Base-by-base conservation (phyloP, 2,797 vertebrate species). In the Tarsius wallacei region DNA sequence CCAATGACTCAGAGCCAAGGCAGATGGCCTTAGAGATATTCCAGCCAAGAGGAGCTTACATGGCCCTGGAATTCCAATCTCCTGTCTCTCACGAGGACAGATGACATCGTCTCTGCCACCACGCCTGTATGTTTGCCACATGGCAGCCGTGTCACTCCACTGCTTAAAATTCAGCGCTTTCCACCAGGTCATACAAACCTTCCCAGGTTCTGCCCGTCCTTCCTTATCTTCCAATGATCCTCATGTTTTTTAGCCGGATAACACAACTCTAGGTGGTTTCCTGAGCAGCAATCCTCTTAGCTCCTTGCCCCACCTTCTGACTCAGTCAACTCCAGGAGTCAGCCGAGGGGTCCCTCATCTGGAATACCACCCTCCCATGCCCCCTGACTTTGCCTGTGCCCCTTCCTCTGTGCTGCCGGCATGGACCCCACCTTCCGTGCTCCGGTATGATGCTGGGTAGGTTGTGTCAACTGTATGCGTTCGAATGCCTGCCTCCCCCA, bases 281-380 rank as follows among this genome's bases (percentile, higher is more conserved):
- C 21, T 7, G 8, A 55, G 57, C 49, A 84, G 59, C 31, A 5
- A 28, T 51, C 11, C 64, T 70, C 47, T 89, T 9, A 55, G 36
- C 4, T 73, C 15, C 51, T 53, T 21, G 42, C 2, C 1, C 22
- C 14, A 7, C 12, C 36, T 86, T 93, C 64, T 66, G 53, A 81
- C 15, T 31, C n/a, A 70, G 14, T 21, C 57, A 70, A n/a, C 57
- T 77, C 53, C 17, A 90, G 57, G 15, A 57, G 28, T 28, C 2
- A n/a, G 28, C 9, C 2, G 16, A 22, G 51, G 4, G 15, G 14
- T 42, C 28, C 21, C 42, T 92, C 51, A 21, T 10, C 28, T 24
- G 1, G 51, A 5, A 11, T 57, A 21, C 14, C 47, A 19, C 14
- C 31, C 8, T 28, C n/a, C 1, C 36, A 33, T 0, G 1, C 36